These are phyloP conservation scores for Ictalurus punctatus DNA, from an alignment of 2,113 vertebrate genomes.

Conservation along the genomic window DNA sequence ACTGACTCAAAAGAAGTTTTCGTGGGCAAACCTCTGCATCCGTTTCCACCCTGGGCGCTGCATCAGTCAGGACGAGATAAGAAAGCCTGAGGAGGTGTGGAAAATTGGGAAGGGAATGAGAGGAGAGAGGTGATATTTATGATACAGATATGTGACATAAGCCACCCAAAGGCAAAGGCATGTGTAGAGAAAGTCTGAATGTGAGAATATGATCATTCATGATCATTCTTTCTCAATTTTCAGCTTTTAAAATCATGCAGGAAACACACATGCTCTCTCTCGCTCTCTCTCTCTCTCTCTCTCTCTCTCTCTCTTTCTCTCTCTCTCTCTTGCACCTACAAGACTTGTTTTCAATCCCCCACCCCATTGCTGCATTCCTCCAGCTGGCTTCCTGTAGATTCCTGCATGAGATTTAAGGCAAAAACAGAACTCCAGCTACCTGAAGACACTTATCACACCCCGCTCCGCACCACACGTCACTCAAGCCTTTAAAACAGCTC, in stretches of 20 bases:
- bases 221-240: neutral
- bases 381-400: neutral
- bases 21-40: neutral
- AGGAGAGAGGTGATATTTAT: constrained; percentile 4
- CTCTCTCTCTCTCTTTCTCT: neutral
- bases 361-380: neutral
- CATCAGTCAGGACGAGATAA: constrained; percentile 42
- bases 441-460: neutral
- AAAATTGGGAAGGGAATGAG: constrained; percentile 16
- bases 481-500: neutral
- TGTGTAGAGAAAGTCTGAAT: neutral
- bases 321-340: neutral
- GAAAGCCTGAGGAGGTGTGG: constrained; percentile 30
- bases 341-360: neutral
- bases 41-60: constrained; percentile 4
- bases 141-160: constrained; percentile 17
- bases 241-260: neutral
- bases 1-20: neutral
- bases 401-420: neutral
- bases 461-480: neutral
- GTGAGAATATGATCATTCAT: neutral
- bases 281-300: neutral
- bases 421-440: neutral
- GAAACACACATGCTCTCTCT: neutral
- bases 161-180: constrained; percentile 20